Evolutionary conservation across 1,140 invertebrate genomes (phyloP).

Genomic region (Drosophila nannoptera): DNA sequence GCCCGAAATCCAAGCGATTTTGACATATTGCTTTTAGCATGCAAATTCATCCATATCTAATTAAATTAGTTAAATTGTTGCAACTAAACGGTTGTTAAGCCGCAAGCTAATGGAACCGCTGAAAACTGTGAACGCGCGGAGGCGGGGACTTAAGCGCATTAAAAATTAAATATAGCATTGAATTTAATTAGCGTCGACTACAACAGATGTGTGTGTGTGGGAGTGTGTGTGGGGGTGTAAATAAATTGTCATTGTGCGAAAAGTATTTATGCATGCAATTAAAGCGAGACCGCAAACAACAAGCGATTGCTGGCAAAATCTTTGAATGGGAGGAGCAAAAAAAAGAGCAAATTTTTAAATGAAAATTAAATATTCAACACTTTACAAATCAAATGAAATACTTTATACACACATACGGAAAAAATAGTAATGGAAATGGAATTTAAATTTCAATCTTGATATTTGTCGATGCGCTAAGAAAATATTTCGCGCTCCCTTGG

Average conservation of each 20-base stretch:
- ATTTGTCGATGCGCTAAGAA: too few relatives aligned
- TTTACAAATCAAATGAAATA: constrained; percentile 1
- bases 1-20: neutral
- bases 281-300: constrained; percentile 13
- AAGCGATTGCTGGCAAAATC: neutral
- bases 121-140: constrained; percentile 12
- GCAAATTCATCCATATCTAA: constrained; percentile 8
- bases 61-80: constrained; percentile 56
- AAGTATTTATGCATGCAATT: constrained; percentile 40
- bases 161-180: constrained; percentile 56
- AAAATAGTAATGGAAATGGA: neutral
- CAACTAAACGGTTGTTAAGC: constrained; percentile 34
- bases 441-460: neutral
- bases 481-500: neutral
- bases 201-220: neutral
- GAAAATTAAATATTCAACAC: constrained; percentile 6
- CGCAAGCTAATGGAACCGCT: constrained; percentile 42
- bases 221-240: constrained; percentile 1
- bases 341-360: constrained; percentile 9
- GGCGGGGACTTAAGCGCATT: constrained; percentile 49
- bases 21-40: neutral
- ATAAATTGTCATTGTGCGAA: constrained; percentile 7
- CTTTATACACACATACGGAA: neutral
- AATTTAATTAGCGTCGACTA: constrained; percentile 58
- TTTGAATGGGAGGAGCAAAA: neutral